Evolutionary conservation across 2,113 vertebrate species (phyloP).

Genomic region (Dasyurus viverrinus): DNA sequence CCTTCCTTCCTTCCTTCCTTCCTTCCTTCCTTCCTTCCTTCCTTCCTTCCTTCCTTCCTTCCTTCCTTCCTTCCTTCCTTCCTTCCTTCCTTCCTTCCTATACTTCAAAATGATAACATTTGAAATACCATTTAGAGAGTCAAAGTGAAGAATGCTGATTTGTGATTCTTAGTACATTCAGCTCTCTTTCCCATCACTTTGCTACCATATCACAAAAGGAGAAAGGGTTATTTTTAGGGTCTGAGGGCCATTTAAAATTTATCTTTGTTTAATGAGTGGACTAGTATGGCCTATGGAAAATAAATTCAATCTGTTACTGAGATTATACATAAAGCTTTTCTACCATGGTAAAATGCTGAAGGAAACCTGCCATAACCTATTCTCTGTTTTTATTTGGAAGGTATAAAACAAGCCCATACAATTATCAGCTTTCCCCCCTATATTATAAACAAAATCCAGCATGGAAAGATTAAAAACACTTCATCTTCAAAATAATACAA

Average conservation of each 20-base stretch:
- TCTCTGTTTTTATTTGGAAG: background rate
- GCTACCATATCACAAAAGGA: background rate
- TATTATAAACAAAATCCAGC: background rate
- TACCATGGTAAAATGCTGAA: background rate
- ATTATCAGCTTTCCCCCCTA: background rate
- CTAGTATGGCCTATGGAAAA: background rate
- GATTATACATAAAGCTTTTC: background rate
- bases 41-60: too few species aligned
- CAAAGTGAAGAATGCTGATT: background rate
- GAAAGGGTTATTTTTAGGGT: background rate
- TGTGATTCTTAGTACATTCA: background rate
- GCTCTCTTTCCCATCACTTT: background rate
- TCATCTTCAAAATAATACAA: background rate
- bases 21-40: too few species aligned
- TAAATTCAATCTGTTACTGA: background rate
- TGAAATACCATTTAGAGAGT: background rate
- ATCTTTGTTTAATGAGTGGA: background rate
- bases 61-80: too few species aligned
- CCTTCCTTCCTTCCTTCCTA: background rate
- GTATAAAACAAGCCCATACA: background rate
- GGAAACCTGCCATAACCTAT: background rate
- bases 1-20: fast-evolving
- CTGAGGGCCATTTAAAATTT: background rate
- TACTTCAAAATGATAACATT: background rate
- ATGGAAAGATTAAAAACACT: background rate